A percentile compares a stretch with the other conserved stretches of the same genome.
Conservation (phyloP, 2,888 invertebrate species). For the Campopleginae sp. region DNA sequence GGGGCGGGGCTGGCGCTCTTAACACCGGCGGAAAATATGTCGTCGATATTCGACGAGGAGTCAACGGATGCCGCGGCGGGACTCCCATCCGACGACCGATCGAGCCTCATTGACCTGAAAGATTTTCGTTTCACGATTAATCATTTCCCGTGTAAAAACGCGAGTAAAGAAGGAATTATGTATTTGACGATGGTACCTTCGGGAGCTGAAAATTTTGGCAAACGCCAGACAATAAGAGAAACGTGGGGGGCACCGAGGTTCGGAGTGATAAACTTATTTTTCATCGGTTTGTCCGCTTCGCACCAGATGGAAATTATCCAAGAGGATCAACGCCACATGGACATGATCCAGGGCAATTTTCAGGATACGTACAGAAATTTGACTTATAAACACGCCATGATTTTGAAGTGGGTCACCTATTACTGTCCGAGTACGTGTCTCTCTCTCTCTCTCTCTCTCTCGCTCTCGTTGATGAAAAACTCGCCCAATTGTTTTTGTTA, state of each 20-base stretch:
- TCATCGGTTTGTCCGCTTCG: constrained; percentile 82
- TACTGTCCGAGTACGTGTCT: constrained; percentile 83
- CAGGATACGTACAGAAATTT: constrained; percentile 86
- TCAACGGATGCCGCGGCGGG: constrained; percentile 68
- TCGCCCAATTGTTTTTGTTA: no score
- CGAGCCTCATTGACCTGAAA: constrained; percentile 83
- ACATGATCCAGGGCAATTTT: no score
- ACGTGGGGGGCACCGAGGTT: constrained; percentile 83
- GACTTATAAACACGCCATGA: constrained; percentile 86
- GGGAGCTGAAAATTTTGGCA: constrained; percentile 83
- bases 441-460: no score
- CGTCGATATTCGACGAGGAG: constrained; percentile 58
- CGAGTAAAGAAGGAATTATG: constrained; percentile 82
- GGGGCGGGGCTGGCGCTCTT: no score
- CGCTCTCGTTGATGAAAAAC: no score
- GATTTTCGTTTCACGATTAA: constrained; percentile 88
- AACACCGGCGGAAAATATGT: constrained; percentile 75
- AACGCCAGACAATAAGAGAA: constrained; percentile 83
- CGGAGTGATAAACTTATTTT: constrained; percentile 82
- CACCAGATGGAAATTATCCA: constrained; percentile 85
- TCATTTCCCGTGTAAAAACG: constrained; percentile 86
- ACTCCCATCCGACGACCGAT: constrained; percentile 78
- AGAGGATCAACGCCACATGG: no score
- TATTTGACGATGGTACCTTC: constrained; percentile 85
- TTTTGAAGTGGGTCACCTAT: constrained; percentile 85